Evolutionary conservation across 2,888 invertebrate species (phyloP).

Genomic region (Rhabditophanes sp.): DNA sequence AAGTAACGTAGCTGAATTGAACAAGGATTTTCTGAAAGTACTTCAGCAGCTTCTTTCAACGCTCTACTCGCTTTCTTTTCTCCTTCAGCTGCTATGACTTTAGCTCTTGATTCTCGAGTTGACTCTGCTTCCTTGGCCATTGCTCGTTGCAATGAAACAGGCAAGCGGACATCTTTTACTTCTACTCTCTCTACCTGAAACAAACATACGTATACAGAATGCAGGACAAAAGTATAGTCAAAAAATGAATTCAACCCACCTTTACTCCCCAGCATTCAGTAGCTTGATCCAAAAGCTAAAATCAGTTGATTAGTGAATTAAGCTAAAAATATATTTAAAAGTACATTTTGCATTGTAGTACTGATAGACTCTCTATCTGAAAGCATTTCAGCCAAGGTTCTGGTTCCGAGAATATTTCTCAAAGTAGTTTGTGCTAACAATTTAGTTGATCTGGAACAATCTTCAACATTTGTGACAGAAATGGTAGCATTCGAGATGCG

Average conservation of each 20-base stretch:
- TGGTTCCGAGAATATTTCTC: conserved; percentile 79
- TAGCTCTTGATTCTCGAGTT: conserved; percentile 60
- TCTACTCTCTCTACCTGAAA: conserved; percentile 45
- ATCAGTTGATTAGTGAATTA: no score
- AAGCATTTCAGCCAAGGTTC: conserved; percentile 85
- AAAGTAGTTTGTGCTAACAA: conserved; percentile 48
- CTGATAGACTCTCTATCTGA: conserved; percentile 87
- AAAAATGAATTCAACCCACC: no score
- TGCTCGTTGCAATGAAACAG: conserved; percentile 74
- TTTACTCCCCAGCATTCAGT: conserved; percentile 49
- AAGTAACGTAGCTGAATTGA: conserved; percentile 80
- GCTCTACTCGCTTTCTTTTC: conserved; percentile 69
- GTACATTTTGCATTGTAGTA: conserved; percentile 42
- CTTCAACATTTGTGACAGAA: conserved; percentile 16
- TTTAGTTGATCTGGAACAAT: conserved; percentile 19
- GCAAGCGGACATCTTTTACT: conserved; percentile 63
- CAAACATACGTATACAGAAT: no score
- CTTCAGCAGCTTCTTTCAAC: conserved; percentile 82
- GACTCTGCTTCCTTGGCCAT: conserved; percentile 84
- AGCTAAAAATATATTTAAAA: no score
- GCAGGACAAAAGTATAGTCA: no score
- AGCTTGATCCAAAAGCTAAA: conserved; percentile 46
- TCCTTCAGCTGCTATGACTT: conserved; percentile 86
- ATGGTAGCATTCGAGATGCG: conserved; percentile 17
- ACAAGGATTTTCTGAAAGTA: conserved; percentile 72